Percentiles rank a stretch among this genome's conserved stretches.
Conservation (phyloP, 2,113 vertebrate genomes). For the Vombatus ursinus region DNA sequence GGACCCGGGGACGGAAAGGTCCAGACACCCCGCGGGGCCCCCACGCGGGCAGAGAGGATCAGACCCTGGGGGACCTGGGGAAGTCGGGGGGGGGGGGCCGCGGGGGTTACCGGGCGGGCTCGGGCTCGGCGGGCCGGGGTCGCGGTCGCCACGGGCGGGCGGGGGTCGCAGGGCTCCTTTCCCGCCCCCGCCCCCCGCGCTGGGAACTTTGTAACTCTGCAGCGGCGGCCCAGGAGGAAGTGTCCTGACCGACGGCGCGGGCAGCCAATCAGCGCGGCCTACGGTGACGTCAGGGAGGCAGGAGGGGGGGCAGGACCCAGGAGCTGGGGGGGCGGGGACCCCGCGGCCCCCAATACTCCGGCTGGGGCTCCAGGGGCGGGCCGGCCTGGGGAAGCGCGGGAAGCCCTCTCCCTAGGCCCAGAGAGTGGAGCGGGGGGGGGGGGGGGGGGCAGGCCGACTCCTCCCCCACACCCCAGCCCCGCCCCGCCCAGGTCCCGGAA, state of each 20-base stretch:
- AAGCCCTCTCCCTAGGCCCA: background rate
- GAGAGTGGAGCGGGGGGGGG: background rate
- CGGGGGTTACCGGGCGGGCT: slow-evolving; percentile 2
- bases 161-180: slow-evolving; percentile 36
- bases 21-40: no score
- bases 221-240: slow-evolving; percentile 75
- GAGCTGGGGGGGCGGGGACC: slow-evolving; percentile 8
- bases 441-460: background rate
- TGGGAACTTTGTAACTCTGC: slow-evolving; percentile 53
- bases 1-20: no score
- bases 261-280: slow-evolving; percentile 63
- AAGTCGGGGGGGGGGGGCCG: background rate
- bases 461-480: background rate
- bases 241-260: slow-evolving; percentile 62
- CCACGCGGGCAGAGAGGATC: no score
- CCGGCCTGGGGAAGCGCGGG: background rate
- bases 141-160: background rate
- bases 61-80: background rate
- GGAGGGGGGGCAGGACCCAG: slow-evolving; percentile 67
- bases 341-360: rapidly evolving
- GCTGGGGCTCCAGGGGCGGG: background rate
- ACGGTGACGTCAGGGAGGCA: slow-evolving; percentile 58
- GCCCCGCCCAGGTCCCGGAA: slow-evolving; percentile 9
- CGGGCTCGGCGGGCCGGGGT: slow-evolving; percentile 58
- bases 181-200: background rate